phyloP scores from a whole-genome alignment of 2,888 invertebrate genomes.

The Augiades crinisus region DNA sequence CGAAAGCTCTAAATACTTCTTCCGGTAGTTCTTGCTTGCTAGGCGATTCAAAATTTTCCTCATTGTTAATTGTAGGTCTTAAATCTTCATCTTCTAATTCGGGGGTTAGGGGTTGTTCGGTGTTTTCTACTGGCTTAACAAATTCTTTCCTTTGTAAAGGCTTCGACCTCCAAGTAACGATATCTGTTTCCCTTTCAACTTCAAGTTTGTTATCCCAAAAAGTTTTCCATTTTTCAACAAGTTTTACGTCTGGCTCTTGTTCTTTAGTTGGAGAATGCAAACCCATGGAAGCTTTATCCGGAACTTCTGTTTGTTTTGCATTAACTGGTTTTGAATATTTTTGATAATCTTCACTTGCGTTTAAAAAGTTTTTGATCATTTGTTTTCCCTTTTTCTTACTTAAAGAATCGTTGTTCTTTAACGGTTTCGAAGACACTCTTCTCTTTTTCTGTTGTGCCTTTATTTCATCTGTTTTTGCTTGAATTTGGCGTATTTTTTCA shows the following conservation, averaged over 20 bases:
- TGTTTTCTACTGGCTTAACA: background rate
- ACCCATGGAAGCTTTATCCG: slow-evolving; percentile 29
- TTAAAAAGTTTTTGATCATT: slow-evolving; percentile 62
- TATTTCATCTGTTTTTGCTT: slow-evolving; percentile 62
- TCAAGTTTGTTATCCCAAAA: slow-evolving; percentile 70
- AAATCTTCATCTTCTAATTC: slow-evolving; percentile 13
- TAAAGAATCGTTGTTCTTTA: slow-evolving; percentile 66
- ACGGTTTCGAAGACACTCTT: slow-evolving; percentile 52
- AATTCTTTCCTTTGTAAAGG: slow-evolving; percentile 32
- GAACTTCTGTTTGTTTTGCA: slow-evolving; percentile 22
- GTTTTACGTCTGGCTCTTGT: slow-evolving; percentile 42
- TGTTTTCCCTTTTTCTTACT: slow-evolving; percentile 70
- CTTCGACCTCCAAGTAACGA: slow-evolving; percentile 35
- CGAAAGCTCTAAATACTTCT: slow-evolving; percentile 74
- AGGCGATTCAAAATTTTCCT: slow-evolving; percentile 24
- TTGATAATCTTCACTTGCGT: slow-evolving; percentile 43
- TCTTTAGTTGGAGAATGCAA: slow-evolving; percentile 31
- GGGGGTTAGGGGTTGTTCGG: too few relatives aligned
- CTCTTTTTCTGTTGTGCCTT: slow-evolving; percentile 54
- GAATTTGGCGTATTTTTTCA: slow-evolving; percentile 68
- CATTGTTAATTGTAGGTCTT: too few relatives aligned
- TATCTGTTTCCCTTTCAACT: slow-evolving; percentile 44
- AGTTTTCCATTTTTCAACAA: slow-evolving; percentile 68
- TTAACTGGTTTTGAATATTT: slow-evolving; percentile 36
- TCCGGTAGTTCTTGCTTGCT: slow-evolving; percentile 67